Evolutionary conservation across 2,888 invertebrate species (phyloP).

Genomic region (Noctua janthina): DNA sequence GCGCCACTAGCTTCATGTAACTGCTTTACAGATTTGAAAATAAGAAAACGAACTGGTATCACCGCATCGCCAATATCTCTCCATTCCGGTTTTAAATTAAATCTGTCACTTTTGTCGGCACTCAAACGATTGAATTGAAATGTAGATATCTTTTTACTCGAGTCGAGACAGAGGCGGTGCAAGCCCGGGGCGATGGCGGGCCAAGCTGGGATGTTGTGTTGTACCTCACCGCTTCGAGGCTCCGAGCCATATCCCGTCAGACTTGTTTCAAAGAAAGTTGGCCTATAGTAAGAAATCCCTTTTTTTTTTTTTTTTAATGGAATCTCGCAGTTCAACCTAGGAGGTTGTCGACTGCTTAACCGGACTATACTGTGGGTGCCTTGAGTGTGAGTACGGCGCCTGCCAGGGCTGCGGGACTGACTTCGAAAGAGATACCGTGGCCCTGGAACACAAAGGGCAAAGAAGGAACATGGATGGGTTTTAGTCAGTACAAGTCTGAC

Average conservation of each 20-base stretch:
- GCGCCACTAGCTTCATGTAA: not conserved
- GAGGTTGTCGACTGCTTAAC: no score
- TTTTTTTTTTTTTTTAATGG: no score
- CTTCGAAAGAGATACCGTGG: no score
- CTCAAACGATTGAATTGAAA: constrained; percentile 26
- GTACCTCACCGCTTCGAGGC: constrained; percentile 26
- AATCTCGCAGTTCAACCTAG: no score
- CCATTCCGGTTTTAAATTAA: constrained; percentile 34
- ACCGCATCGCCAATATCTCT: constrained; percentile 5
- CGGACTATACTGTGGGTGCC: no score
- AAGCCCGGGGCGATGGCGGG: constrained; percentile 34
- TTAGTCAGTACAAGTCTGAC: no score
- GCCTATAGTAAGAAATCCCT: not conserved
- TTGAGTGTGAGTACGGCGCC: no score
- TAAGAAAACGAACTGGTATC: constrained; percentile 4
- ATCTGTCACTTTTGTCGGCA: constrained; percentile 30
- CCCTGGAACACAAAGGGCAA: no score
- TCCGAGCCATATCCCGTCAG: constrained; percentile 31
- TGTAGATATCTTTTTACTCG: constrained; percentile 36
- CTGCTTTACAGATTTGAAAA: not conserved
- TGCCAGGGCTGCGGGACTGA: no score
- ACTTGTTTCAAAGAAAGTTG: constrained; percentile 43
- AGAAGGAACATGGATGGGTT: no score
- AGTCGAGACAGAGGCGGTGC: constrained; percentile 9
- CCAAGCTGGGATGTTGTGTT: constrained; percentile 3